Base-by-base conservation (phyloP, 2,797 vertebrate species). In the Anguilla marmorata region DNA sequence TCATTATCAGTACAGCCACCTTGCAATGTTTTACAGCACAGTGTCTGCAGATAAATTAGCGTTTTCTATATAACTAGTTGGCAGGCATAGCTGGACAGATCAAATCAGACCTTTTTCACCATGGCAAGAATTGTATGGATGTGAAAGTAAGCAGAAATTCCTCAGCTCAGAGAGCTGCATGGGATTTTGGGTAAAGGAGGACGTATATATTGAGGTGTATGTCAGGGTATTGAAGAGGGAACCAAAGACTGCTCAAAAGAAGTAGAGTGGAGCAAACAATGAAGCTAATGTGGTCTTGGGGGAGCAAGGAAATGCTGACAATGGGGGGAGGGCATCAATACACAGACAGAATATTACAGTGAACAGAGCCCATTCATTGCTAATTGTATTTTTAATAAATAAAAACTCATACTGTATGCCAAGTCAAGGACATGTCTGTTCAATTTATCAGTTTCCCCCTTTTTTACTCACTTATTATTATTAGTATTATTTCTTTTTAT, bases 201-300 rank as follows among this genome's bases (percentile, higher is more conserved):
- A 95, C 92, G 94, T 94, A 95, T 92, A 93, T 94, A 93, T 94
- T 92, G 94, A 94, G 94, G 94, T 95, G 94, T 95, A 94, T 95
- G 93, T 94, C 94, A 93, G 93, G 92, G 93, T 93, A 92, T 92
- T 88, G 91, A 93, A 95, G 93, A 94, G 94, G 94, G 45, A 95
- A 94, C 93, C 92, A 92, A 93, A 94, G 94, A 94, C 94, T 94
- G 94, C 93, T 95, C 93, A 95, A 94, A 94, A 95, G 93, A 93
- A 92, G 91, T 89, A 88, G 91, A 94, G 92, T 88, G 90, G 92
- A 94, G 92, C 90, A 84, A 91, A 90, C 6, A 90, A 90, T 95
- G 95, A 95, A 94, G 94, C 93, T 95, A 95, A 95, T 95, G 93
- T 93, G 93, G 92, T 94, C 94, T 90, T 86, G 93, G 90, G 94